Evolutionary conservation across 2,888 invertebrate genomes (phyloP), one percentile per base, ranked within the genome.

Genomic region (Phrixothrix hirtus): DNA sequence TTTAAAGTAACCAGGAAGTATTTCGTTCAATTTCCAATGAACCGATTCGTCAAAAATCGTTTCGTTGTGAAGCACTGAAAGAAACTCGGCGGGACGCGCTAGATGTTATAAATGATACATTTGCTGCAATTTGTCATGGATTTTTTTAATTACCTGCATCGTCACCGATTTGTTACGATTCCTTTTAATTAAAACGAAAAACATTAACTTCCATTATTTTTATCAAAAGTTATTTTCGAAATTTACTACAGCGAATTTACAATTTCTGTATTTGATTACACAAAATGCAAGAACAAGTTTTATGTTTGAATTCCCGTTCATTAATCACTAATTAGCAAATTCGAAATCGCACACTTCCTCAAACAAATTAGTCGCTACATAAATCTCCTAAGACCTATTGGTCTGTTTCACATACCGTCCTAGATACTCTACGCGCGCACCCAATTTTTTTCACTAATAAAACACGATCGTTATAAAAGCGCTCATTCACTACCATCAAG

Each of bases 331-430:
- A 39, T 38, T 17, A 27, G 26, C 25, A 15, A 2, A 37, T 37
- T 27, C n/a, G 13, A 37, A 26, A 14, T 13, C 37, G 14, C 10
- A 27, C 10, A 30, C 41, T 41, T 31, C 17, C 31, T 31, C 15
- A 31, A 41, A 31, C 31, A 41, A 41, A 41, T 41, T 41, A 41
- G 17, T 17, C 17, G 41, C 17, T 41, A 21, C 41, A 31, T 41
- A 31, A 41, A 31, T 29, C 41, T 27, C 31, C 27, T 39, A 41
- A 13, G 30, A 13, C 41, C 16, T 12, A 14, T 21, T 7, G 3
- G 21, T 5, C 3, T 21, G 21, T 14, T 34, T 16, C 16, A 34
- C 34, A 34, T 34, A 6, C 10, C 15, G n/a, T 34, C 15, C n/a
- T 34, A 34, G 5, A 13, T 5, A 13, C 2, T 4, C 14, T n/a